Percentiles rank a stretch among this genome's conserved stretches.
Conservation (phyloP, 2,888 invertebrate genomes). For the Panzeria rudis region DNA sequence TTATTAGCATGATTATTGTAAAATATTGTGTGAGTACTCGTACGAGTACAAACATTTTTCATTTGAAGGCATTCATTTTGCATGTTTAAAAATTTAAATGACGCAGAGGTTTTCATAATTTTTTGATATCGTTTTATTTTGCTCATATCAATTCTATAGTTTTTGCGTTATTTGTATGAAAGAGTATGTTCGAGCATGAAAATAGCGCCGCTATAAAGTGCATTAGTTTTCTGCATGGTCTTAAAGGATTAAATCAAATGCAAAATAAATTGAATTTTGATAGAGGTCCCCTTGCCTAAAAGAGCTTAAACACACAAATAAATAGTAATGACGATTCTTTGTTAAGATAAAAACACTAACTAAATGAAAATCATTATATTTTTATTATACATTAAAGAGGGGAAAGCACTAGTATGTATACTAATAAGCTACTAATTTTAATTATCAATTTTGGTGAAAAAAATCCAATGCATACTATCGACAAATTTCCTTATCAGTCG, state of each 20-base stretch:
- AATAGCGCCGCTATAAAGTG: background rate
- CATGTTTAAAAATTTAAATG: background rate
- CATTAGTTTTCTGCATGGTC: slow-evolving; percentile 6
- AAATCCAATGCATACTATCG: background rate
- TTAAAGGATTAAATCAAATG: slow-evolving; percentile 66
- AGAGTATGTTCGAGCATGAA: background rate
- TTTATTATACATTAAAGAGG: slow-evolving; percentile 27
- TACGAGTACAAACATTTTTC: background rate
- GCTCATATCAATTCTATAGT: background rate
- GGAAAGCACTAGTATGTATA: background rate
- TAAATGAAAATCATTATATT: background rate
- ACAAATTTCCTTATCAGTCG: background rate
- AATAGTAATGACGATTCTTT: slow-evolving; percentile 16
- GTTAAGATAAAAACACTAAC: background rate
- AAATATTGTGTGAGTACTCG: background rate
- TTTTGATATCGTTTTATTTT: background rate
- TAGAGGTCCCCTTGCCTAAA: slow-evolving; percentile 39
- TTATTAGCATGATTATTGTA: slow-evolving; percentile 32
- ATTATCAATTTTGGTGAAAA: background rate
- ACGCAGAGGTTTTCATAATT: background rate
- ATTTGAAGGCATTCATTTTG: slow-evolving; percentile 26
- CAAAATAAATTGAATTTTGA: slow-evolving; percentile 68
- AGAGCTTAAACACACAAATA: slow-evolving; percentile 32
- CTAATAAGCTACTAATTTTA: background rate
- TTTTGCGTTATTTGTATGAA: background rate